Conservation (phyloP, 1,140 invertebrate species). For the Drosophila kanapiae region DNA sequence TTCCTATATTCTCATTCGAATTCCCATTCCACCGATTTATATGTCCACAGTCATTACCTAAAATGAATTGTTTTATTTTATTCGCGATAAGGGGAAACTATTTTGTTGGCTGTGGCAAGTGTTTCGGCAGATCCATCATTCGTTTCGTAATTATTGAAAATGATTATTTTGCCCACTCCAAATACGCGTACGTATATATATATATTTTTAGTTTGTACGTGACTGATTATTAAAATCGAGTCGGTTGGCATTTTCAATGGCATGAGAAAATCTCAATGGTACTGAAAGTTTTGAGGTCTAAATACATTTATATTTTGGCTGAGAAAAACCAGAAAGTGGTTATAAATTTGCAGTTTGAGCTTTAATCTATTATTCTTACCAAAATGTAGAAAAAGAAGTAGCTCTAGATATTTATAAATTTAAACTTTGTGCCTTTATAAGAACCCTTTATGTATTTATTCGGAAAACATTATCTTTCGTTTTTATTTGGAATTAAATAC, state of each 20-base stretch:
- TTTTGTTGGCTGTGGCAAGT: constrained; percentile 70
- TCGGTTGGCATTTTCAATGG: background rate
- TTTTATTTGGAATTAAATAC: background rate
- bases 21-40: constrained; percentile 10
- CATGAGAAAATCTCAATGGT: constrained; percentile 16
- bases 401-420: background rate
- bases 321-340: constrained; percentile 4
- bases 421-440: background rate
- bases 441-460: background rate
- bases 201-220: constrained; percentile 14
- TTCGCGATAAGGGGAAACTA: constrained; percentile 27
- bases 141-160: constrained; percentile 29
- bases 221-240: constrained; percentile 22
- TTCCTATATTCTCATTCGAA: constrained; percentile 26
- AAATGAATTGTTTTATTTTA: constrained; percentile 29
- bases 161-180: constrained; percentile 3
- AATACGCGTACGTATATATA: background rate
- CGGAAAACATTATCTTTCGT: background rate
- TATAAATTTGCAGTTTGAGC: background rate
- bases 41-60: constrained; percentile 25
- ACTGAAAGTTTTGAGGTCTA: constrained; percentile 10
- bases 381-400: background rate
- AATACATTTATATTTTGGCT: no score
- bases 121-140: constrained; percentile 34
- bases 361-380: background rate